Evolutionary conservation across 2,888 invertebrate genomes (phyloP).

Genomic region (Aphodius granarius): DNA sequence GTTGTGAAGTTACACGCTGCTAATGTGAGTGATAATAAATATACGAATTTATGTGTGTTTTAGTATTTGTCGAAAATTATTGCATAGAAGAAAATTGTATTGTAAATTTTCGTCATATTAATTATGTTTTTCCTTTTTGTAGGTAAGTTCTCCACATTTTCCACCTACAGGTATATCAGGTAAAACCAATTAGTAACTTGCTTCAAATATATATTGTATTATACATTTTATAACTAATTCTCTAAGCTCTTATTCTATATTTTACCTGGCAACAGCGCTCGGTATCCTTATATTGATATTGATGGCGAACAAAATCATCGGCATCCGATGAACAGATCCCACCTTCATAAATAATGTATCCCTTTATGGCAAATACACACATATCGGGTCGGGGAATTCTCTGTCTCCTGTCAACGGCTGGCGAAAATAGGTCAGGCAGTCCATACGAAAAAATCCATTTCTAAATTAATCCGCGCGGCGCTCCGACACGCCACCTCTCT

Average conservation of each 20-base stretch:
- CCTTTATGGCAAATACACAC: neutral
- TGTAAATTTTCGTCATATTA: neutral
- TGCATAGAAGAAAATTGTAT: neutral
- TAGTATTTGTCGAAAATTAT: too few relatives aligned
- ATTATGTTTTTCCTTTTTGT: neutral
- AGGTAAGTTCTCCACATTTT: neutral
- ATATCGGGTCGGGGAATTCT: neutral
- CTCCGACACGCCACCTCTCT: too few relatives aligned
- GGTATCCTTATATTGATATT: neutral
- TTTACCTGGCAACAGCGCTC: neutral
- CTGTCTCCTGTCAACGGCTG: neutral
- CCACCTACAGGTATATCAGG: too few relatives aligned
- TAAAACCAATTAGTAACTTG: too few relatives aligned
- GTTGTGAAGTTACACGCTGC: too few relatives aligned
- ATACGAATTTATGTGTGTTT: too few relatives aligned
- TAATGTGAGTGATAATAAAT: too few relatives aligned
- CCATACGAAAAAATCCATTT: neutral
- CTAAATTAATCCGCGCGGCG: constrained; percentile 9
- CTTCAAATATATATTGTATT: too few relatives aligned
- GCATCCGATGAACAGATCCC: neutral
- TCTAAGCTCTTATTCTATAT: too few relatives aligned
- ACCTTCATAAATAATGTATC: neutral
- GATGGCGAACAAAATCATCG: neutral
- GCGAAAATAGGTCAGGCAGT: constrained; percentile 5
- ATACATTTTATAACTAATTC: too few relatives aligned